Base-by-base conservation (phyloP, 2,888 invertebrate genomes). In the Oxyteleia sp. region DNA sequence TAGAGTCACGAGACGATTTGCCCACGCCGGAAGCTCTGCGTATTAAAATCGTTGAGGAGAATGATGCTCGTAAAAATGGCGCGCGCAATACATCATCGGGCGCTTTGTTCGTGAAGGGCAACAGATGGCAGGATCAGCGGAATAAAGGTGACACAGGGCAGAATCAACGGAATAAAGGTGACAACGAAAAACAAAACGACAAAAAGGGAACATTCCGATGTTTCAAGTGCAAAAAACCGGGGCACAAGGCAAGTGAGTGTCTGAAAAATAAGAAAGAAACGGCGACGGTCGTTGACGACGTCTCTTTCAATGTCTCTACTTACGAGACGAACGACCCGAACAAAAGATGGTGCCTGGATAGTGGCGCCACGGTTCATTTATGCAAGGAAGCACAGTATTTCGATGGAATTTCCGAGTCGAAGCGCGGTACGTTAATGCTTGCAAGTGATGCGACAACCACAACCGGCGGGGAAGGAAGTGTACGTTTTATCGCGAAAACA, bases 381-480 rank as follows among this genome's bases (percentile, higher is more conserved):
- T 71, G 59, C 15, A 45, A 35, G 1, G 45, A 57, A 1, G 0
- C 13, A 10, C 29, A 26, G 2, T n/a, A 29, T 45, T 69, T 69
- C 10, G 0, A 15, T 1, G 26, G 45, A 11, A 23, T 68, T n/a
- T 20, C 7, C 7, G 26, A 41, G 13, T 41, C 53, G 20, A 15
- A 68, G 0, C 41, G 15, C 1, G 41, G 53, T 7, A 38, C 26
- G 10, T 2, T 53, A 23, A 68, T 57, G 8, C 66, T 66, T 23
- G 75, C 75, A 11, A 49, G 47, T 18, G 29, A 26, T 26, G 10
- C 55, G 1, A 57, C 64, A 5, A 15, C 47, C 0, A 15, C 43
- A 47, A 66, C 55, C 35, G 26, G 26, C 5, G 26, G 5, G 26
- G n/a, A n/a, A n/a, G 26, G 26, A 26, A 26, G 5, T 4, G 26